phyloP scores from a whole-genome alignment of 1,140 invertebrate species.

The Nasonia longicornis region DNA sequence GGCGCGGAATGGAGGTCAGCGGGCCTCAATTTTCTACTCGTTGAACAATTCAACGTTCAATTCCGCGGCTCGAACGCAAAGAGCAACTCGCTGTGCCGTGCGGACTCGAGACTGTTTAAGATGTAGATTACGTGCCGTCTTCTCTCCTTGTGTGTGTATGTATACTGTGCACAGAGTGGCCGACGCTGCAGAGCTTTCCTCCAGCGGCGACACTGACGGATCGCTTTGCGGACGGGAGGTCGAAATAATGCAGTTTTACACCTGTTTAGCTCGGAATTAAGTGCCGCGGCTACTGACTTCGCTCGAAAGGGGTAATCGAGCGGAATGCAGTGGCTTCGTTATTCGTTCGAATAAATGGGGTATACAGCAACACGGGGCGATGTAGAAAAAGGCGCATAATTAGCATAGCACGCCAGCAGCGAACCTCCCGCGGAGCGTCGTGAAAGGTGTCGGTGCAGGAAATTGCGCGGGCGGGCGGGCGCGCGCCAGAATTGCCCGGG shows the following conservation, averaged over 20 bases:
- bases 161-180: neutral
- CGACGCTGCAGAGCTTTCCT: neutral
- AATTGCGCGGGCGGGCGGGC: neutral
- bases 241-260: neutral
- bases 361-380: neutral
- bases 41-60: slow-evolving; percentile 53
- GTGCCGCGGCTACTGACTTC: no score
- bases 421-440: neutral
- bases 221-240: neutral
- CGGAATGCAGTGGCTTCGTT: neutral
- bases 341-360: no score
- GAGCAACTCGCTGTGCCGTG: neutral
- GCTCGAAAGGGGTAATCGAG: neutral
- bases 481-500: neutral
- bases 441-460: neutral
- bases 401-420: neutral
- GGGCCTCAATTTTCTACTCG: slow-evolving; percentile 49
- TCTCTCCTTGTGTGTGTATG: neutral
- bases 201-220: neutral
- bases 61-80: slow-evolving; percentile 39
- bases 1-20: slow-evolving; percentile 14
- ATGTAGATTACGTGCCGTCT: neutral
- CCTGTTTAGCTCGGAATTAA: neutral
- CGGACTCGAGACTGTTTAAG: neutral
- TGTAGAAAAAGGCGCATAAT: neutral